phyloP scores from a whole-genome alignment of 2,797 vertebrate genomes.

The Ara ararauna region DNA sequence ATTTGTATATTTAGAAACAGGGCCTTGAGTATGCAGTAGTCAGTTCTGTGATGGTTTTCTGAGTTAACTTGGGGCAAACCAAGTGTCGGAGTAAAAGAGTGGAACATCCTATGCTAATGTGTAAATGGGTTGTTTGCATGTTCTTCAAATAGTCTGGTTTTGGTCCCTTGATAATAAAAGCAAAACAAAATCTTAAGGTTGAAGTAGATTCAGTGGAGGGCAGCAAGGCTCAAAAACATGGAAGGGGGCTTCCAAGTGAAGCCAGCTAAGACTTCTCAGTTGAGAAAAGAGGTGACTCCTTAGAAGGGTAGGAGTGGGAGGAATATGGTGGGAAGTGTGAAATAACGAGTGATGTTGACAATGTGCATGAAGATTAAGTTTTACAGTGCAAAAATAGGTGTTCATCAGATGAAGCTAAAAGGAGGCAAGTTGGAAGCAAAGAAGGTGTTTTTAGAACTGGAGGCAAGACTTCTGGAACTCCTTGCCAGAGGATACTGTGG shows the following conservation, averaged over 20 bases:
- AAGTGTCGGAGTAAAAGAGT: background rate
- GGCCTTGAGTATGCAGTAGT: background rate
- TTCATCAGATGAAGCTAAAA: background rate
- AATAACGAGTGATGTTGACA: background rate
- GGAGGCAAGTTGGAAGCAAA: background rate
- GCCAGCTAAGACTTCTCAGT: background rate
- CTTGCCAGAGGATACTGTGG: background rate
- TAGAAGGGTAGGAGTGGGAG: background rate
- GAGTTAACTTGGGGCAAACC: background rate
- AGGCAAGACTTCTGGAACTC: background rate
- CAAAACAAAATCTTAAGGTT: background rate
- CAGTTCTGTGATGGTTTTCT: background rate
- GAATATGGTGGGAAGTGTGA: background rate
- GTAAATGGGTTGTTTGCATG: background rate
- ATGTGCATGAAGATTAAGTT: background rate
- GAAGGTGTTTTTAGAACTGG: background rate
- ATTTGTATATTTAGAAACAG: background rate
- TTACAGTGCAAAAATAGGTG: background rate
- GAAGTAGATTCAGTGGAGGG: background rate
- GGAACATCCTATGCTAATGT: background rate
- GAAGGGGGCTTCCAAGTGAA: background rate
- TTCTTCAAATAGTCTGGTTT: background rate
- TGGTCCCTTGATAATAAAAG: background rate
- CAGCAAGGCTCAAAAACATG: background rate
- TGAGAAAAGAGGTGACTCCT: background rate